Base-by-base conservation (phyloP, 2,797 vertebrate genomes). In the Spheniscus humboldti region DNA sequence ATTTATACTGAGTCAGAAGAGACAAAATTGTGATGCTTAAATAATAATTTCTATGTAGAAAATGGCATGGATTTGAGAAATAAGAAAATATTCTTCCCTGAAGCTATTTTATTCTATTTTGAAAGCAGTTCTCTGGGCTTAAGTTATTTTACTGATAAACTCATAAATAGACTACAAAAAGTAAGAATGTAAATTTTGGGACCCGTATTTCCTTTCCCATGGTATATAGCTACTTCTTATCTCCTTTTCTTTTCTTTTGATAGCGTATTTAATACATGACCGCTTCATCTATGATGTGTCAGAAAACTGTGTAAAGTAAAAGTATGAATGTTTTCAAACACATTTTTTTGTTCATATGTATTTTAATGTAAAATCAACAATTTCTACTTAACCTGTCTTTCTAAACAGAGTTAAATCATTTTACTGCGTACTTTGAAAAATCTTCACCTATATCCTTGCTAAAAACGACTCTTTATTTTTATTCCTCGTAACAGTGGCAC, bases 401-500 rank as follows among this genome's bases (percentile, higher is more conserved):
- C 30, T 30, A 35, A 66, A 48, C 3, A 10, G 13, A 68, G 3
- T 28, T 55, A 8, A 45, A 43, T 31, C 9, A 4, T 33, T 82
- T 56, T 82, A 37, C 62, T 25, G 9, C 35, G 28, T 53, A 11
- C 30, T 37, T 50, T 8, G 39, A n/a, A 5, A 35, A 18, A 16
- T 27, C 9, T 35, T 55, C 18, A 2, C 5, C 5, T 19, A 0
- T 3, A 5, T 7, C 10, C 6, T 50, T 59, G 15, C 66, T 88
- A 18, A 63, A 27, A n/a, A 5, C 9, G 19, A n/a, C 20, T 62
- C 19, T 7, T 33, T 67, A 11, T 13, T 95, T 90, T 72, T 62
- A 1, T 94, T 50, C n/a, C 87, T 94, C 1, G 0, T 88, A 35
- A 94, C 45, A 98, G 98, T 28, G 99, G 98, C 74, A 97, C 93